These are phyloP conservation scores for Metellina segmentata DNA, from an alignment of 2,888 invertebrate species.

Conservation along the genomic window DNA sequence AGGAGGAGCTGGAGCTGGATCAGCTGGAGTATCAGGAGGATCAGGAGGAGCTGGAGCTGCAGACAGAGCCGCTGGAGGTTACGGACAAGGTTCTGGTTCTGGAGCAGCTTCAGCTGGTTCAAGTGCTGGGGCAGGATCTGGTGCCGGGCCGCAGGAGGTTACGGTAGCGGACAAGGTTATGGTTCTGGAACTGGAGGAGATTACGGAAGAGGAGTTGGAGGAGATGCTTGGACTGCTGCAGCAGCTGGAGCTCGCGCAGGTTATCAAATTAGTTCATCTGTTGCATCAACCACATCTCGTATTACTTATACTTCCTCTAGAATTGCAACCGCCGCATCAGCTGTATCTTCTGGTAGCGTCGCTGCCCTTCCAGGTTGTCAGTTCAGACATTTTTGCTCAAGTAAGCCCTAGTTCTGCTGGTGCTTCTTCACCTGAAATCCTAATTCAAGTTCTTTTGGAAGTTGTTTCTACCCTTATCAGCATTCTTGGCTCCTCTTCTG, in stretches of 20 bases:
- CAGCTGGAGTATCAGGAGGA: background rate
- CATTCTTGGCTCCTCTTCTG: background rate
- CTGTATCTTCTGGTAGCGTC: background rate
- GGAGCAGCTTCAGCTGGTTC: background rate
- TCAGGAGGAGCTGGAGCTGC: conserved; percentile 4
- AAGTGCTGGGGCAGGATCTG: background rate
- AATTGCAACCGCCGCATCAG: background rate
- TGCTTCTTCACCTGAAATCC: background rate
- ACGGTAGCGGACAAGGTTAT: background rate
- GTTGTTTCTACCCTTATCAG: background rate
- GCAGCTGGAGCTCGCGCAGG: background rate
- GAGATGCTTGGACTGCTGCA: background rate
- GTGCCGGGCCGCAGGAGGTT: background rate
- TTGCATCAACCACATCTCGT: background rate
- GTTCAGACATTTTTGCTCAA: background rate
- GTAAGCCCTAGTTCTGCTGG: background rate
- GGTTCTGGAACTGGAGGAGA: background rate
- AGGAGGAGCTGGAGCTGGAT: background rate
- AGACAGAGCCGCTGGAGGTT: conserved; percentile 4
- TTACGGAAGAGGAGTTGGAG: background rate
- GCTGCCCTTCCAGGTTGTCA: background rate
- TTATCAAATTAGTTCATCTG: background rate
- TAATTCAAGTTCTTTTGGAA: conserved; percentile 7
- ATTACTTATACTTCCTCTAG: background rate
- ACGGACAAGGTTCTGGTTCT: background rate